These are phyloP conservation scores for Heliocidaris erythrogramma DNA, from an alignment of 35 echinoderm and acorn worm genomes.

Conservation along the genomic window DNA sequence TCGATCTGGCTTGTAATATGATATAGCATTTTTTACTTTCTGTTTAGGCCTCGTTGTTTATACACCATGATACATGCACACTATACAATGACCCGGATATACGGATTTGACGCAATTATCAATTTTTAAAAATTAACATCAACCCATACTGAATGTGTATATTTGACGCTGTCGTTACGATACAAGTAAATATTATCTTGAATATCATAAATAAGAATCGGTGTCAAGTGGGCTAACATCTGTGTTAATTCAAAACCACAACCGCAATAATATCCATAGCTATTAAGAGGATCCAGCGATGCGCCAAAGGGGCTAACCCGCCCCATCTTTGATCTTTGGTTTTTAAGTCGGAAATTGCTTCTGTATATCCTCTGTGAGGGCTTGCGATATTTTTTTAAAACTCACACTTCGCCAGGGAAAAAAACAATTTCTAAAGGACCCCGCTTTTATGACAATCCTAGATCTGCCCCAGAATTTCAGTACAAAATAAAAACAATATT, in stretches of 20 bases:
- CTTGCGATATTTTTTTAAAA: too few species aligned
- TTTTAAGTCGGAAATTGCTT: too few species aligned
- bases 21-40: too few species aligned
- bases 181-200: neutral
- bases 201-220: neutral
- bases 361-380: too few species aligned
- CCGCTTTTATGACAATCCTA: too few species aligned
- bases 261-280: neutral
- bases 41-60: neutral
- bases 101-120: neutral
- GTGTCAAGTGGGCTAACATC: neutral
- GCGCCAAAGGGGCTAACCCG: neutral
- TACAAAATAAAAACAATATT: too few species aligned
- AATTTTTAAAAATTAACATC: neutral
- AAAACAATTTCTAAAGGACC: too few species aligned
- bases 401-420: too few species aligned
- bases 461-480: too few species aligned
- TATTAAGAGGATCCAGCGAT: neutral
- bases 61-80: neutral
- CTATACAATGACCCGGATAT: neutral
- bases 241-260: neutral
- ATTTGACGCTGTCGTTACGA: neutral
- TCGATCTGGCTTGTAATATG: too few species aligned
- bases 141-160: neutral
- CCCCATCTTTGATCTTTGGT: neutral